phyloP scores from a whole-genome alignment of 1,140 invertebrate species.

The Drosophila kanapiae region DNA sequence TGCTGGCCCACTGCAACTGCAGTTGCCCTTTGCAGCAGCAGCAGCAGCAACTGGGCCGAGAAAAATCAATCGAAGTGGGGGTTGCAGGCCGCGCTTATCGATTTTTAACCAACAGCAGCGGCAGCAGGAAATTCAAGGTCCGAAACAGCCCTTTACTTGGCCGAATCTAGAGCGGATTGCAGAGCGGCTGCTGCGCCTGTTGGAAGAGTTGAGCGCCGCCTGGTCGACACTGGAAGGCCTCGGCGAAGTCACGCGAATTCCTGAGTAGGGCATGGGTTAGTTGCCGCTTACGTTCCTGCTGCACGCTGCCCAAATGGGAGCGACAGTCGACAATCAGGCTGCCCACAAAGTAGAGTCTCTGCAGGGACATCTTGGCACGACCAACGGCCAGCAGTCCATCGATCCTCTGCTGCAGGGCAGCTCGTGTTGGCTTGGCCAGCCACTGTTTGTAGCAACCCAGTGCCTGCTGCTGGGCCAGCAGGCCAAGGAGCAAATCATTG shows the following conservation, averaged over 20 bases:
- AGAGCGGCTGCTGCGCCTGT: constrained; percentile 32
- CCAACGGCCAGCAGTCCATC: constrained; percentile 55
- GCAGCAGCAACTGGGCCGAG: constrained; percentile 29
- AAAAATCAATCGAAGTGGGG: constrained; percentile 65
- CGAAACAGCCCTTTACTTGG: constrained; percentile 2
- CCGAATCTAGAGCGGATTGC: constrained; percentile 39
- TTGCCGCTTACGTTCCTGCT: constrained; percentile 51
- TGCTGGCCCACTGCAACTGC: constrained; percentile 36
- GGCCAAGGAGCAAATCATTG: constrained; percentile 65
- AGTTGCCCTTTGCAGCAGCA: constrained; percentile 1
- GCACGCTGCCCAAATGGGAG: constrained; percentile 19
- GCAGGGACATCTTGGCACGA: constrained; percentile 54
- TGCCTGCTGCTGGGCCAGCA: constrained; percentile 58
- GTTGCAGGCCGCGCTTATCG: constrained; percentile 44
- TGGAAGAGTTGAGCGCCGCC: constrained; percentile 39
- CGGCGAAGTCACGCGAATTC: constrained; percentile 62
- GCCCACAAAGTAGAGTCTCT: constrained; percentile 66
- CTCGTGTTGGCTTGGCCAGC: constrained; percentile 42
- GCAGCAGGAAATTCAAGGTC: constrained; percentile 68
- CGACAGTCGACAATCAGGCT: constrained; percentile 63
- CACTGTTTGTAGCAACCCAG: constrained; percentile 54
- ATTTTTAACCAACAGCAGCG: constrained; percentile 53
- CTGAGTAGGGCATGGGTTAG: constrained; percentile 58
- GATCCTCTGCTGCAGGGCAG: constrained; percentile 29
- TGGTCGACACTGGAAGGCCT: constrained; percentile 62